Conservation (phyloP, 1,140 invertebrate species). For the Ptiloglossa arizonensis region DNA sequence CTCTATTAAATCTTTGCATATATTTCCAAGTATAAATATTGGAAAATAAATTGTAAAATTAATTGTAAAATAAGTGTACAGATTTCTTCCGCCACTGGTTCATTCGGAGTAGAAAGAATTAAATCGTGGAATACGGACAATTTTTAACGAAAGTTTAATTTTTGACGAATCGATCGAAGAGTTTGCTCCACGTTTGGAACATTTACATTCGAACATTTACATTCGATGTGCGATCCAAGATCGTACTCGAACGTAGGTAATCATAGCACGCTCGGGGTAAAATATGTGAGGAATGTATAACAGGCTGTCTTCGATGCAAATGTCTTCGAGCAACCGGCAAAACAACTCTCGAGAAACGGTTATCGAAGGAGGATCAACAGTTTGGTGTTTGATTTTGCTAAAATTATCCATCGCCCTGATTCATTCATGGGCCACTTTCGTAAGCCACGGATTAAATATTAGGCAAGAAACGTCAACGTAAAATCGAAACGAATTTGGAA, state of each 20-base stretch:
- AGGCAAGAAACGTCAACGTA: neutral
- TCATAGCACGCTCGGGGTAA: constrained; percentile 11
- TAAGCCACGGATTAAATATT: no score
- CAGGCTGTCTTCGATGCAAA: constrained; percentile 6
- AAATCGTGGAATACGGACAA: no score
- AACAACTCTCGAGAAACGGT: constrained; percentile 9
- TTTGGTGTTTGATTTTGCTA: neutral
- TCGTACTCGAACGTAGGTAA: constrained; percentile 10
- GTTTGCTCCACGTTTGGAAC: neutral
- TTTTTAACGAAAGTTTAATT: no score
- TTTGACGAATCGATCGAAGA: neutral
- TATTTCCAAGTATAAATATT: no score
- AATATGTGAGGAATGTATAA: constrained; percentile 32
- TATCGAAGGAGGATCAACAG: neutral
- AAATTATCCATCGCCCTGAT: neutral
- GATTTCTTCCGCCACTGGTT: no score
- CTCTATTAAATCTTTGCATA: no score
- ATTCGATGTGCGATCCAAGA: neutral
- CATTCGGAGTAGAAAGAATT: no score
- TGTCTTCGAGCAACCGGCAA: neutral
- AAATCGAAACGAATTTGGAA: no score
- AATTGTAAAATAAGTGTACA: no score
- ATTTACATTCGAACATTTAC: neutral
- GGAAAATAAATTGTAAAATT: no score
- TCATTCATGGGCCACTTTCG: no score